These are phyloP conservation scores for Trichogramma dendrolimi DNA, from an alignment of 2,888 invertebrate genomes.

Conservation along the genomic window DNA sequence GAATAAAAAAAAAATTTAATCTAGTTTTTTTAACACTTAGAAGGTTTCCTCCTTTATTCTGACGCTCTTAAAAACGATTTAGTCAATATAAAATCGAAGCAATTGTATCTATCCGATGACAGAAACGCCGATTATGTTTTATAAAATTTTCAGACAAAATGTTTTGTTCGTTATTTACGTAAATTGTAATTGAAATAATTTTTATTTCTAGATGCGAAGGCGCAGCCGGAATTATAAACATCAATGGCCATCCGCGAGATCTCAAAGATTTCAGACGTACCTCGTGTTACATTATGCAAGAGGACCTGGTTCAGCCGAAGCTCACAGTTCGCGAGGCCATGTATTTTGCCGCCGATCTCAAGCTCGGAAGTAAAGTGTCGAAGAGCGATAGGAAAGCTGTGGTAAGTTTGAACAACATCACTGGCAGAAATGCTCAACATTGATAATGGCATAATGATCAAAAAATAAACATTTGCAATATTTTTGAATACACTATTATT, in stretches of 20 bases:
- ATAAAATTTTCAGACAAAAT: neutral
- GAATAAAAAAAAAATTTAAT: too few relatives aligned
- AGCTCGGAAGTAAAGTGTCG: slow-evolving; percentile 67
- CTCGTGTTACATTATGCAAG: slow-evolving; percentile 95
- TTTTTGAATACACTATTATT: too few relatives aligned
- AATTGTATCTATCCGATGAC: too few relatives aligned
- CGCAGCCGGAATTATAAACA: slow-evolving; percentile 69
- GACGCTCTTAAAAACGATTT: too few relatives aligned
- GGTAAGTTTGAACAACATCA: slow-evolving; percentile 56
- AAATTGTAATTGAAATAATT: slow-evolving; percentile 1
- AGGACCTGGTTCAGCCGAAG: slow-evolving; percentile 79
- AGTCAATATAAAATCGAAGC: too few relatives aligned
- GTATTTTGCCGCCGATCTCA: slow-evolving; percentile 84
- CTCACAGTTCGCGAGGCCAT: slow-evolving; percentile 86
- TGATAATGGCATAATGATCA: too few relatives aligned
- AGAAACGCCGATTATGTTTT: neutral
- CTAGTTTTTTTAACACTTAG: neutral
- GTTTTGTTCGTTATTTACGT: slow-evolving; percentile 1
- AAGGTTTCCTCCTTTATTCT: neutral
- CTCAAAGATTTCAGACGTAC: slow-evolving; percentile 77
- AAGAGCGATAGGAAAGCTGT: slow-evolving; percentile 64
- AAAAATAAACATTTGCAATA: too few relatives aligned
- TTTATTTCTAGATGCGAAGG: slow-evolving; percentile 58
- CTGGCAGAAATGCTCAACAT: too few relatives aligned
- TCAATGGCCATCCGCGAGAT: slow-evolving; percentile 76